Conservation (phyloP, 2,888 invertebrate species). For the Drosophila paucipuncta region DNA sequence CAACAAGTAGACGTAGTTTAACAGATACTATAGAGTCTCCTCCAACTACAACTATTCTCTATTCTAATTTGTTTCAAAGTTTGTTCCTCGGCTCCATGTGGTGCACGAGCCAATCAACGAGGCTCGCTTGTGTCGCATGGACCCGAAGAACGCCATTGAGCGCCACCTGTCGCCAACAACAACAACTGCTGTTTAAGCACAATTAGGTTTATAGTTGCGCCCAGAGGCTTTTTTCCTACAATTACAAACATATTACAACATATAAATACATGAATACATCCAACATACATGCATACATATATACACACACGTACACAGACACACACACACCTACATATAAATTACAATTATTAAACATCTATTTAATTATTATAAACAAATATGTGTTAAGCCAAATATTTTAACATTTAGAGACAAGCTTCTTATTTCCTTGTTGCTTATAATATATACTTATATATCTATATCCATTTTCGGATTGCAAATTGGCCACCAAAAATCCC, state of each 20-base stretch:
- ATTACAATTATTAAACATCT: conserved; percentile 54
- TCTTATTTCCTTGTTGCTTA: conserved; percentile 30
- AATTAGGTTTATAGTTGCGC: conserved; percentile 78
- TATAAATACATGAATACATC: conserved; percentile 50
- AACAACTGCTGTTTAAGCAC: conserved; percentile 68
- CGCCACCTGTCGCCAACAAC: conserved; percentile 56
- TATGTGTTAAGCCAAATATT: conserved; percentile 76
- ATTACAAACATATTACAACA: conserved; percentile 48
- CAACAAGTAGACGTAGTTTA: conserved; percentile 32
- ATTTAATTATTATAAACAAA: conserved; percentile 74
- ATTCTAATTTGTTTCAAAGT: conserved; percentile 26
- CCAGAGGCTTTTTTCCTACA: conserved; percentile 76
- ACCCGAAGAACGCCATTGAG: conserved; percentile 63
- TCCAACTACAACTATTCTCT: conserved; percentile 18
- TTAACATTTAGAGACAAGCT: conserved; percentile 62
- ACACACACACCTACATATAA: conserved; percentile 53
- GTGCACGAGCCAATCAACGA: conserved; percentile 2
- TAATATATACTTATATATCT: not conserved
- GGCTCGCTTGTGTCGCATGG: conserved; percentile 49
- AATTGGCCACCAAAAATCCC: conserved; percentile 20
- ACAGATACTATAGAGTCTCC: conserved; percentile 17
- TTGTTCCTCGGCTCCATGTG: conserved; percentile 70
- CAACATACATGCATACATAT: conserved; percentile 28
- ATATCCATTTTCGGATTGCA: conserved; percentile 13
- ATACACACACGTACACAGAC: conserved; percentile 39